Base-by-base conservation (phyloP, 2,888 invertebrate genomes). In the Ecliptopera silaceata region DNA sequence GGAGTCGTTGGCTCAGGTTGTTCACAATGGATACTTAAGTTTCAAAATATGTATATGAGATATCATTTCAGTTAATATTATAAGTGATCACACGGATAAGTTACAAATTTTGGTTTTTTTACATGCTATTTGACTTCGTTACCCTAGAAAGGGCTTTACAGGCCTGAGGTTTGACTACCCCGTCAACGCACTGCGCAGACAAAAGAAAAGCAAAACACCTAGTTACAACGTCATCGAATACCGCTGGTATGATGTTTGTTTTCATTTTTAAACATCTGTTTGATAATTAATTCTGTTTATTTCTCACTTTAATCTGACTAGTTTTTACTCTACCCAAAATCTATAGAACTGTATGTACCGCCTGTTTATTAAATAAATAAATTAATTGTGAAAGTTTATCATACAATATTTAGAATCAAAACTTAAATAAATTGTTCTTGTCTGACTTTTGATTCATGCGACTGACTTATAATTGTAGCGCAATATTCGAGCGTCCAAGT, bases 401-500 rank as follows among this genome's bases (percentile, higher is more conserved):
- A n/a, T n/a, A n/a, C n/a, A n/a, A n/a, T n/a, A n/a, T n/a, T n/a
- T n/a, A n/a, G n/a, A 20, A 3, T 20, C 26, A 26, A 6, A 26
- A 26, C 26, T 3, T 20, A 2, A 20, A 20, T 20, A 20, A 20
- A 20, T 20, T 20, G 3, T 20, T 43, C 4, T 6, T n/a, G n/a
- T n/a, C 44, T 13, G 31, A 31, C 18, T n/a, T 2, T 32, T 26
- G 29, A n/a, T 34, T 39, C 1, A 39, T 17, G 10, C 22, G 6
- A 26, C 13, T 5, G 5, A 12, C 5, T n/a, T n/a, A n/a, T n/a
- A n/a, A 29, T 26, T 26, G 12, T 29, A 29, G 29, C 17, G 39
- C 17, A 44, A 43, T 15, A 57, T 57, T 52, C 15, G 34, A 52
- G 13, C 45, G 39, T 49, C 41, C 39, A 71, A 64, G 72, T 74